Evolutionary conservation across 2,797 vertebrate species (phyloP).

Genomic region (Discoglossus pictus): DNA sequence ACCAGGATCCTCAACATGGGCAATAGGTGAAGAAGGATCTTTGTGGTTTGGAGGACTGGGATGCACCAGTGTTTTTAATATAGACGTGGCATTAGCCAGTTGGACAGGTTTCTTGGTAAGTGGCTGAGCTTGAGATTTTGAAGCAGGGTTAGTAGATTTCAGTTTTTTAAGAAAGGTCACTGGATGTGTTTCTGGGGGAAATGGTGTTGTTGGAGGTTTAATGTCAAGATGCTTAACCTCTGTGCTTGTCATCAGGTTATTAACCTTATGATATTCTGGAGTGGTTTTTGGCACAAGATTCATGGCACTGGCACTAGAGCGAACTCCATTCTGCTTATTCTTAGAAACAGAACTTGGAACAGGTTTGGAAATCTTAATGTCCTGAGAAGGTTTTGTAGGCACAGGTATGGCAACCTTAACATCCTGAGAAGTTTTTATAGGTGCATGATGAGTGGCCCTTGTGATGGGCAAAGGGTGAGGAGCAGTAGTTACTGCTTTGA

Average conservation of each 20-base stretch:
- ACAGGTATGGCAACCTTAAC: constrained; percentile 10
- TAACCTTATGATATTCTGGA: not conserved
- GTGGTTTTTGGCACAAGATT: not conserved
- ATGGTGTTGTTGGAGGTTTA: not conserved
- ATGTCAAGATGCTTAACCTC: not conserved
- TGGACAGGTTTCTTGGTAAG: constrained; percentile 28
- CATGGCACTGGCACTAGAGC: accelerated
- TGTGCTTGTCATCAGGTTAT: not conserved
- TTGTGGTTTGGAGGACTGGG: constrained; percentile 46
- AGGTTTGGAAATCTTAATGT: constrained; percentile 4
- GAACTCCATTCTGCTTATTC: not conserved
- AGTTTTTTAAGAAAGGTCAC: not conserved
- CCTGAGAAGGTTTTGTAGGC: constrained; percentile 42
- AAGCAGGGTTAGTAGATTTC: not conserved
- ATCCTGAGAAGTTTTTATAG: constrained; percentile 41
- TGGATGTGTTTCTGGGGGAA: not conserved
- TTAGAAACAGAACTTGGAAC: constrained; percentile 14
- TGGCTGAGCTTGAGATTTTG: not conserved
- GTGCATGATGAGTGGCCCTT: not conserved
- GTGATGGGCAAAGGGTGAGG: not conserved
- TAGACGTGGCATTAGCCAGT: too few species aligned
- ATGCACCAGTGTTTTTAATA: not conserved
- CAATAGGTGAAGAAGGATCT: accelerated
- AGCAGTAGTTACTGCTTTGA: not conserved
- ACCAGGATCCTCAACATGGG: not conserved